Base-by-base conservation (phyloP, 1,140 invertebrate species). In the Stenopsyche tienmushanensis region DNA sequence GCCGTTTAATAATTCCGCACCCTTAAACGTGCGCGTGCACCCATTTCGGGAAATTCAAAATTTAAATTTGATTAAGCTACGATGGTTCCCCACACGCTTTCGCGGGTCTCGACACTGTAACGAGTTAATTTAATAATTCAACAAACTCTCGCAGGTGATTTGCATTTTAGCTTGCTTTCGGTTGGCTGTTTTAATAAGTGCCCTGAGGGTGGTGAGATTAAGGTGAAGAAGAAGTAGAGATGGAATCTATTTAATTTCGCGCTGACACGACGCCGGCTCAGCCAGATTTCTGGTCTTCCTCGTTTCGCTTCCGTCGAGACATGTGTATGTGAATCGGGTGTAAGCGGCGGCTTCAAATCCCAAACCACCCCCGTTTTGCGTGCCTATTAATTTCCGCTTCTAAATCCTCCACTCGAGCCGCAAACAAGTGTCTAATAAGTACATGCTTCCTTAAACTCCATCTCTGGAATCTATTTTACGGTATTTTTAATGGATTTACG, bases 131-230 rank as follows among this genome's bases (percentile, higher is more conserved):
- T 52, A 53, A 64, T 64, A 53, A 53, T 23, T 23, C 24, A 25
- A 23, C 49, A 64, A 41, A 53, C 47, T 64, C 62, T 64, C 45
- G 49, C 62, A 64, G 47, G 62, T 64, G 47, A 64, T 64, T 64
- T 52, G 49, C 47, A 64, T 64, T 64, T 64, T 34, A 13, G 29
- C 29, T 34, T 5, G 44, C 18, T 7, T 5, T 47, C 44, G 29
- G 47, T 54, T 64, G 26, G 52, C 29, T 41, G 47, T 64, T 52
- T 53, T 64, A 64, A 53, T 64, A 52, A 53, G 55, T 41, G 23
- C 39, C 18, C 18, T 15, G 13, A 24, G 55, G 55, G 18, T 13
- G 55, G 34, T 44, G 34, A 44, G 55, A 41, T 41, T 44, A 59
- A 18, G 23, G 10, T 7, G 50, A 9, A 9, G 50, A 9, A 24